These are phyloP conservation scores for Thunnus maccoyii DNA, from an alignment of 2,113 vertebrate genomes.

Conservation along the genomic window DNA sequence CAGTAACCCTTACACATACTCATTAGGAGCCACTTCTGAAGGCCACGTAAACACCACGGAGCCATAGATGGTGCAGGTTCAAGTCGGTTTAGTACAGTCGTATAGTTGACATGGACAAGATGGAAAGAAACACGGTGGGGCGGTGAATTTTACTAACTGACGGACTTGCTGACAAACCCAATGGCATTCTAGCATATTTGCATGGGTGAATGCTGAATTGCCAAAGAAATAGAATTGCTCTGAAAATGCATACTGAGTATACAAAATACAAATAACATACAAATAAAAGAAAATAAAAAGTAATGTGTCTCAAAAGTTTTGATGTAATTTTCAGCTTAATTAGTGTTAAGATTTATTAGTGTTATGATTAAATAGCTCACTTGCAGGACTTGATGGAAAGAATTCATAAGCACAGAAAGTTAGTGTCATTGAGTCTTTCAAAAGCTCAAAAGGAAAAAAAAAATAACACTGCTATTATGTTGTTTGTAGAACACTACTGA, in stretches of 20 bases:
- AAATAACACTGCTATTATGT: conserved; percentile 24
- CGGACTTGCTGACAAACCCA: background rate
- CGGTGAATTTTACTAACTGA: conserved; percentile 38
- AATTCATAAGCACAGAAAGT: background rate
- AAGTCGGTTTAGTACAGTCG: conserved; percentile 60
- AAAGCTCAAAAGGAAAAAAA: conserved; percentile 8
- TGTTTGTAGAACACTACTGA: conserved; percentile 24
- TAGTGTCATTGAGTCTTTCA: background rate
- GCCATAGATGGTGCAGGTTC: conserved; percentile 66
- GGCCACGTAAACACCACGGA: conserved; percentile 83
- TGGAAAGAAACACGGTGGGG: conserved; percentile 32
- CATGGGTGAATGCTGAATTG: background rate
- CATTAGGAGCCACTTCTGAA: conserved; percentile 82
- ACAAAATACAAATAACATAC: background rate
- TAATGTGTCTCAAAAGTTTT: too few relatives aligned
- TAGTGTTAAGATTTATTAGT: background rate
- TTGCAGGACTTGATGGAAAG: conserved; percentile 11
- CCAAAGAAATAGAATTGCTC: background rate
- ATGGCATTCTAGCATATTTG: too few relatives aligned
- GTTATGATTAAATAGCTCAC: background rate
- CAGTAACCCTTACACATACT: conserved; percentile 81
- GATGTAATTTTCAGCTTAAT: background rate
- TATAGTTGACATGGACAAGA: conserved; percentile 33
- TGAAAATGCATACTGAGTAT: background rate
- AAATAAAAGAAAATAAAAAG: background rate